These are phyloP conservation scores for Egretta garzetta DNA, from an alignment of 2,113 vertebrate species.

Conservation along the genomic window DNA sequence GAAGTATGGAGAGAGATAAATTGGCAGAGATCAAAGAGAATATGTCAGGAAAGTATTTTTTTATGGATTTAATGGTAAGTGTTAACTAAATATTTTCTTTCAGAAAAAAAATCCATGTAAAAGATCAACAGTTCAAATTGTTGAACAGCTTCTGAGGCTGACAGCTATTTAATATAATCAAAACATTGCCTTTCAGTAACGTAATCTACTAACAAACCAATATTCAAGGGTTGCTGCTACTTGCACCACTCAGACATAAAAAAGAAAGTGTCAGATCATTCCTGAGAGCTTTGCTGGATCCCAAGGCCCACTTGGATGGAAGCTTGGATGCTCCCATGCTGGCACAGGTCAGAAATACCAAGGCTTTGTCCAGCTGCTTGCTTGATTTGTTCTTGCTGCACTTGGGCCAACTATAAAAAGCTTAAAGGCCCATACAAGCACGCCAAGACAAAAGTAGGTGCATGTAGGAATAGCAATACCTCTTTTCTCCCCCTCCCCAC, in stretches of 20 bases:
- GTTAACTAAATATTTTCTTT: not conserved
- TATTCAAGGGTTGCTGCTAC: not conserved
- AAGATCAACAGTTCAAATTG: not conserved
- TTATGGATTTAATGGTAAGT: not conserved
- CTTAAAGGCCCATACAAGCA: not conserved
- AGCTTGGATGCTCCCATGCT: not conserved
- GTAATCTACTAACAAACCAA: not conserved
- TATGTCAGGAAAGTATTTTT: not conserved
- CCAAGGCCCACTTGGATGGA: not conserved
- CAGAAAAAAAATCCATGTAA: not conserved
- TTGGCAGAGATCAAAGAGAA: not conserved
- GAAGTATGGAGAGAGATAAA: not conserved
- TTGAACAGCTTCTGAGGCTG: not conserved
- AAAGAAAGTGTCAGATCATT: not conserved
- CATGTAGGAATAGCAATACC: not conserved
- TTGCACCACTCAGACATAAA: not conserved
- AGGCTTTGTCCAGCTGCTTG: not conserved
- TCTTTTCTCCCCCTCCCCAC: not conserved
- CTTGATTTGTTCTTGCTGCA: not conserved
- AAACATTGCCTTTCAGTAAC: not conserved
- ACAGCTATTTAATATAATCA: not conserved
- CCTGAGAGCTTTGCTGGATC: constrained; percentile 7
- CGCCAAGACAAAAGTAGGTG: not conserved
- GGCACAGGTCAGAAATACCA: not conserved
- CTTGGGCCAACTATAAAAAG: not conserved